These are phyloP conservation scores for Nemapogon koenigi DNA, from an alignment of 2,888 invertebrate species.

Conservation along the genomic window DNA sequence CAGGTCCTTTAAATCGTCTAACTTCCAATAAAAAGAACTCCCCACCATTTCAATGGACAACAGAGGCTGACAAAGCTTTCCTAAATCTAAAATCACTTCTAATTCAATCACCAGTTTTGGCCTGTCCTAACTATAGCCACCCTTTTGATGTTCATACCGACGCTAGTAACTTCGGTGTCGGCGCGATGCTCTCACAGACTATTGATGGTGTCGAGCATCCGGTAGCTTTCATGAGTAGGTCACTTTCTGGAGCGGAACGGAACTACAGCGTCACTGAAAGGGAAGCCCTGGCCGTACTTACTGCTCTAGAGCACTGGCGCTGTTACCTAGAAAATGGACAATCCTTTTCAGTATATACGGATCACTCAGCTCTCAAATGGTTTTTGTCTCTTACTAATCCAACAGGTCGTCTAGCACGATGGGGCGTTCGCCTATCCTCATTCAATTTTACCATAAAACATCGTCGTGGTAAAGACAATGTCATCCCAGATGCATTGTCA, in stretches of 20 bases:
- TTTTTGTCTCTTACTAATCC: slow-evolving; percentile 9
- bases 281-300: slow-evolving; percentile 20
- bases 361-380: slow-evolving; percentile 19
- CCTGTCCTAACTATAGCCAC: slow-evolving; percentile 8
- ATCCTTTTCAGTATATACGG: slow-evolving; percentile 18
- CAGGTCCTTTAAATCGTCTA: slow-evolving; percentile 19
- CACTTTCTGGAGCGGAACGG: slow-evolving; percentile 6
- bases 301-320: slow-evolving; percentile 22
- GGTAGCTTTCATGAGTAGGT: slow-evolving; percentile 16
- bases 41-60: slow-evolving; percentile 17
- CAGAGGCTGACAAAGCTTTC: slow-evolving; percentile 11
- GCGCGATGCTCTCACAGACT: slow-evolving; percentile 11
- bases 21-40: slow-evolving; percentile 17
- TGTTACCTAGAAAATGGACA: slow-evolving; percentile 21
- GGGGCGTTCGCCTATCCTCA: slow-evolving; percentile 7
- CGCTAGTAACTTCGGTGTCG: slow-evolving; percentile 7
- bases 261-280: slow-evolving; percentile 21
- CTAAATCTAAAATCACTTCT: slow-evolving; percentile 8
- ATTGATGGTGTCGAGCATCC: slow-evolving; percentile 6
- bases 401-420: slow-evolving; percentile 7
- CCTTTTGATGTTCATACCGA: slow-evolving; percentile 12
- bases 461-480: slow-evolving; percentile 10
- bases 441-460: slow-evolving; percentile 12
- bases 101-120: slow-evolving; percentile 9
- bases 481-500: slow-evolving; percentile 13